A percentile compares a stretch with the other conserved stretches of the same genome.
These are phyloP conservation scores for Bunonema sp. DNA, from an alignment of 2,888 invertebrate species.

Conservation along the genomic window DNA sequence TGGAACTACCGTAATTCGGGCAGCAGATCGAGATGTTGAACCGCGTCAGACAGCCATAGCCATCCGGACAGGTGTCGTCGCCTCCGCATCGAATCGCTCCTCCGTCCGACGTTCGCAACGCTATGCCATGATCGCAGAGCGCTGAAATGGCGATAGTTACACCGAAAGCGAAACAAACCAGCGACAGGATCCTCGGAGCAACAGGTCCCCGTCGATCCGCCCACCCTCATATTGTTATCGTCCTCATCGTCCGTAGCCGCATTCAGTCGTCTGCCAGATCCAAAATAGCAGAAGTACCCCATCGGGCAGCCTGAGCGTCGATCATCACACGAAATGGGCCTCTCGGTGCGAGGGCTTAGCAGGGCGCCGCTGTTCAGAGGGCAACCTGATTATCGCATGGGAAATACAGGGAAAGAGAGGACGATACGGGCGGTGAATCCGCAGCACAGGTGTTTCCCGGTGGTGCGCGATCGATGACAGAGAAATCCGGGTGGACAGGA, in stretches of 20 bases:
- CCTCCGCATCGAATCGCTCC: conserved; percentile 6
- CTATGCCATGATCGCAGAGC: conserved; percentile 11
- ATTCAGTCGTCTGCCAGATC: neutral
- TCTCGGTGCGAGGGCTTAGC: conserved; percentile 4
- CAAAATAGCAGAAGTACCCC: conserved; percentile 12
- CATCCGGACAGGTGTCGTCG: conserved; percentile 6
- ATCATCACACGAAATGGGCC: neutral
- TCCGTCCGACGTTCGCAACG: conserved; percentile 6
- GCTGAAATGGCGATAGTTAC: conserved; percentile 1
- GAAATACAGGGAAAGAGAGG: neutral
- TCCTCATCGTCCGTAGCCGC: neutral
- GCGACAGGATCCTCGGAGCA: conserved; percentile 11
- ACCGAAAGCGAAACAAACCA: neutral
- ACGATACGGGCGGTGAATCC: conserved; percentile 4
- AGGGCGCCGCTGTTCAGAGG: conserved; percentile 10
- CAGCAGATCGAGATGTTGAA: conserved; percentile 12
- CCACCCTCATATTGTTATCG: no score
- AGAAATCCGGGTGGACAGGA: conserved; percentile 12
- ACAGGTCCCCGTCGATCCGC: conserved; percentile 10
- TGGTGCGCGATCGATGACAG: conserved; percentile 5
- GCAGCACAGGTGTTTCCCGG: conserved; percentile 5
- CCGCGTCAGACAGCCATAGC: conserved; percentile 8
- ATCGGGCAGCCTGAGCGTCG: conserved; percentile 6
- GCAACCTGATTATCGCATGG: conserved; percentile 2
- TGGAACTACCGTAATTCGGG: conserved; percentile 4